These are phyloP conservation scores for Sus scrofa DNA, from an alignment of 2,113 vertebrate species.

Conservation along the genomic window DNA sequence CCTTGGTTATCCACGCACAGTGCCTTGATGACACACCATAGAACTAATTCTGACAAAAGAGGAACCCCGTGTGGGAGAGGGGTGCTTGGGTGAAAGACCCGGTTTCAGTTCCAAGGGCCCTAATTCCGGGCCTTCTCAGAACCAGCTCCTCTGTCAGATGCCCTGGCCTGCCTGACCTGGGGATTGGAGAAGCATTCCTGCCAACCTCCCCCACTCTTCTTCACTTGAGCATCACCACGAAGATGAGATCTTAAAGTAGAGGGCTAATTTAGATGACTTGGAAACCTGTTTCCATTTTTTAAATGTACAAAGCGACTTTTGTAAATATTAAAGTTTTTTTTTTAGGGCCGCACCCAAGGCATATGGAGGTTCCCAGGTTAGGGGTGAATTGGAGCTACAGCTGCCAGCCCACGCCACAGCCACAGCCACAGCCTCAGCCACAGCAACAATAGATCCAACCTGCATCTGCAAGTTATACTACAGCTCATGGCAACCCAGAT, in stretches of 20 bases:
- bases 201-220: background rate
- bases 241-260: background rate
- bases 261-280: background rate
- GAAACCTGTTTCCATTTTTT: background rate
- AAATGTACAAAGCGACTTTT: background rate
- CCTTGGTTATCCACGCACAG: background rate
- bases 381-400: no score
- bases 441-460: no score
- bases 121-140: background rate
- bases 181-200: background rate
- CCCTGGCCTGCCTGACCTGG: background rate
- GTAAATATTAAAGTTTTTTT: background rate
- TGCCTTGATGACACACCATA: background rate
- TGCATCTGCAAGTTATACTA: no score
- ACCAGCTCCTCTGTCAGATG: rapidly evolving
- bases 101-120: background rate
- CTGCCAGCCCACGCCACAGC: no score
- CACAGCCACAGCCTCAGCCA: no score
- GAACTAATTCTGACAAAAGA: background rate
- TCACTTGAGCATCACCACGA: background rate
- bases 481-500: no score
- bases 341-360: no score
- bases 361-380: no score
- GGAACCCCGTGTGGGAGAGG: background rate
- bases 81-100: background rate